Conservation (phyloP, 2,113 vertebrate species). For the Psilopsiagon aymara region DNA sequence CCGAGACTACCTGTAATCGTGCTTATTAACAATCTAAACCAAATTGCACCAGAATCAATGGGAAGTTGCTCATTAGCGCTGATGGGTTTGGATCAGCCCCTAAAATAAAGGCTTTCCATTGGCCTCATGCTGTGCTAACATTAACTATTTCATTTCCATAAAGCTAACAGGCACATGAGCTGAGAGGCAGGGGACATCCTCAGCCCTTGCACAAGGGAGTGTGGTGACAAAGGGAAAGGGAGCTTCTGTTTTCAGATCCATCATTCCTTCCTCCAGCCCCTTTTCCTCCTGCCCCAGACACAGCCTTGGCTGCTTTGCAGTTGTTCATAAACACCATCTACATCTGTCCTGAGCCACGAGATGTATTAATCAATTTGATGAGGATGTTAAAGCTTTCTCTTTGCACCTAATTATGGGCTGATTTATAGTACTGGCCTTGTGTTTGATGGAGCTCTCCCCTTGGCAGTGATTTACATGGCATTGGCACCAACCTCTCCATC, state of each 20-base stretch:
- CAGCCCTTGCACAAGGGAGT: neutral
- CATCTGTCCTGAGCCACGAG: conserved; percentile 70
- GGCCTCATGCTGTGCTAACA: neutral
- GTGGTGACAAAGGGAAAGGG: neutral
- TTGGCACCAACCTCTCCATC: conserved; percentile 69
- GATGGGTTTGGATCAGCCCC: neutral
- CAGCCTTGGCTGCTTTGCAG: conserved; percentile 33
- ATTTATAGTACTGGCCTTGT: conserved; percentile 79
- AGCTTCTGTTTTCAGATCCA: neutral
- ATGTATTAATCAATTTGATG: conserved; percentile 83
- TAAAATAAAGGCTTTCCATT: neutral
- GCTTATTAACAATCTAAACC: neutral
- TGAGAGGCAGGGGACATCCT: neutral
- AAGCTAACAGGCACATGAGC: neutral
- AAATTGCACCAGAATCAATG: neutral
- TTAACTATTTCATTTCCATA: neutral
- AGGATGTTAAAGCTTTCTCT: conserved; percentile 82
- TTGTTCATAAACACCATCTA: conserved; percentile 70
- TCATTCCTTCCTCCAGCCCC: neutral
- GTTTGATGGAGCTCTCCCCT: conserved; percentile 72
- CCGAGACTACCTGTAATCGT: neutral
- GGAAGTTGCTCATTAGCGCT: neutral
- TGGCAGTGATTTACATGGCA: conserved; percentile 76
- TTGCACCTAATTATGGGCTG: conserved; percentile 81
- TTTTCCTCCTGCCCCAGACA: neutral